Evolutionary conservation across 2,888 invertebrate species (phyloP).

Genomic region (Belgica antarctica): DNA sequence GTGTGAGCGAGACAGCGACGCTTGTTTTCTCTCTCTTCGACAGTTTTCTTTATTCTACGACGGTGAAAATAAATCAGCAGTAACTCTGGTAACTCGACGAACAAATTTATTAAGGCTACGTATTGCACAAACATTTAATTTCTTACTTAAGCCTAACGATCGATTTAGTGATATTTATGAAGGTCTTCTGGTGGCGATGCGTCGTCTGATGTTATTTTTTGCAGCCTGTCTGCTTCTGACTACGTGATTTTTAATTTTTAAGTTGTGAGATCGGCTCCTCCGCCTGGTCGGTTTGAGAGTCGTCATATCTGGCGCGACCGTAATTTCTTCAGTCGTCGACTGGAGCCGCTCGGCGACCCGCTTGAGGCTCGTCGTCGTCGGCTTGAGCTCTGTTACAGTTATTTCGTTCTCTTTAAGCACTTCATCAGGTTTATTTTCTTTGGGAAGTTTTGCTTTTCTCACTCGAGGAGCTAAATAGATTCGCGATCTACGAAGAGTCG

Average conservation of each 20-base stretch:
- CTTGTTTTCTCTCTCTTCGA: not conserved
- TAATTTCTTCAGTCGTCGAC: not conserved
- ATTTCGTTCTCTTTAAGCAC: not conserved
- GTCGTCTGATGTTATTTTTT: not conserved
- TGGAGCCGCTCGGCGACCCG: not conserved
- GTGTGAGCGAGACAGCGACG: not conserved
- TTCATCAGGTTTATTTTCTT: not conserved
- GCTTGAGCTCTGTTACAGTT: not conserved
- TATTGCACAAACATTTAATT: conserved; percentile 15
- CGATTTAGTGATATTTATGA: too few relatives aligned
- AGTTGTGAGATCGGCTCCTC: not conserved
- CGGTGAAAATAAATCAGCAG: too few relatives aligned
- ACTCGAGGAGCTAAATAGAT: conserved; percentile 5
- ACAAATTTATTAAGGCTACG: not conserved
- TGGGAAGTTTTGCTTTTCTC: not conserved
- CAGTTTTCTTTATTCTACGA: too few relatives aligned
- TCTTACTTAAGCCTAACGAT: too few relatives aligned
- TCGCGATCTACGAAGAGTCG: too few relatives aligned
- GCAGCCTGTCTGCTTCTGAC: conserved; percentile 3
- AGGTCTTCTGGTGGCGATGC: not conserved
- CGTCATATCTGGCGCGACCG: not conserved
- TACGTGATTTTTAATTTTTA: not conserved
- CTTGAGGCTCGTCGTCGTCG: not conserved
- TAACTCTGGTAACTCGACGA: not conserved
- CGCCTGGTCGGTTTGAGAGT: not conserved